These are phyloP conservation scores for Alsophila aescularia DNA, from an alignment of 2,888 invertebrate species.

Conservation along the genomic window DNA sequence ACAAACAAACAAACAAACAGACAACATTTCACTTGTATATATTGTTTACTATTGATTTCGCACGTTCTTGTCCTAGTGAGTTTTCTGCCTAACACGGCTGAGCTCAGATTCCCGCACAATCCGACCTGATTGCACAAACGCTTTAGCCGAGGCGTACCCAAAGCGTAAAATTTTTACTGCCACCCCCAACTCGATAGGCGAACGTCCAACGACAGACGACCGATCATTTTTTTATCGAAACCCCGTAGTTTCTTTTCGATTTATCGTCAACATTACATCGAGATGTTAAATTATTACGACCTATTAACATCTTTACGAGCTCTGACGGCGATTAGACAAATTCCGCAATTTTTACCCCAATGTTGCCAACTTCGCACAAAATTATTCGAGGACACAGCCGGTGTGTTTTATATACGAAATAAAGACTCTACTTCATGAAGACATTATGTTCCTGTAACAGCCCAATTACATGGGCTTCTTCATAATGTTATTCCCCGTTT, in stretches of 20 bases:
- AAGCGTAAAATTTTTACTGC: conserved; percentile 68
- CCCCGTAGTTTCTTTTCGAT: conserved; percentile 33
- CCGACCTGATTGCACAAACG: conserved; percentile 77
- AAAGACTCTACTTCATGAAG: conserved; percentile 45
- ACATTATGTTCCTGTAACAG: conserved; percentile 43
- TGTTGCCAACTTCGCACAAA: conserved; percentile 21
- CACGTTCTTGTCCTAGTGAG: conserved; percentile 17
- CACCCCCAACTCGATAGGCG: conserved; percentile 50
- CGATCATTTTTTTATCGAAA: conserved; percentile 43
- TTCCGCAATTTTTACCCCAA: conserved; percentile 26
- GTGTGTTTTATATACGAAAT: conserved; percentile 42
- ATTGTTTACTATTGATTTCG: conserved; percentile 1
- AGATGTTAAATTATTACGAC: conserved; percentile 32
- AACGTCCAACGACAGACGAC: conserved; percentile 45
- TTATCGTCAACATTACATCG: conserved; percentile 36
- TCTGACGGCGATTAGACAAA: conserved; percentile 33
- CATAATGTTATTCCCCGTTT: conserved; percentile 43
- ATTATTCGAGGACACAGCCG: conserved; percentile 38
- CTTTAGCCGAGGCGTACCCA: conserved; percentile 62
- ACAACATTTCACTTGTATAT: neutral
- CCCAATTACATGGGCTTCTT: conserved; percentile 44
- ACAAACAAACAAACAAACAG: neutral
- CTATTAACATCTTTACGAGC: conserved; percentile 37
- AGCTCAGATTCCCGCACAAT: conserved; percentile 71
- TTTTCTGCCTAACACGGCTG: conserved; percentile 55